Conservation (phyloP, 2,888 invertebrate species). For the Tipula confusa region DNA sequence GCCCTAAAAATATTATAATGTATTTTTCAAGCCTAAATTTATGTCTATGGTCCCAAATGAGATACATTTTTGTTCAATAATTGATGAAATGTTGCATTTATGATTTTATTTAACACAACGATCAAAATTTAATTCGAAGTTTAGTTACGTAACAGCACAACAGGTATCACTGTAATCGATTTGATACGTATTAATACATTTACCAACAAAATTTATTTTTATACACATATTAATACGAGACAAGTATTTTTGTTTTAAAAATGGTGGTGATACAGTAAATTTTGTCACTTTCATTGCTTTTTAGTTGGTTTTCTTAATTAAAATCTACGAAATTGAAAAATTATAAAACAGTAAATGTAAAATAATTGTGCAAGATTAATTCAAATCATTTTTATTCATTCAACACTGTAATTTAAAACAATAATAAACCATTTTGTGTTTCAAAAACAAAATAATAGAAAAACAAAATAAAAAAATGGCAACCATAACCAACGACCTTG, state of each 20-base stretch:
- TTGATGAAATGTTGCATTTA: neutral
- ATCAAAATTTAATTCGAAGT: neutral
- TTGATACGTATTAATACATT: neutral
- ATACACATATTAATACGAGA: neutral
- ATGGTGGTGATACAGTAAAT: neutral
- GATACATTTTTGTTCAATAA: neutral
- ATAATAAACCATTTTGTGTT: neutral
- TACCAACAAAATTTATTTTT: neutral
- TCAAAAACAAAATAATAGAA: conserved; percentile 6
- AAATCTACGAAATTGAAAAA: too few relatives aligned
- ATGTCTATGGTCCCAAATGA: neutral
- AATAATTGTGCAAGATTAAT: neutral
- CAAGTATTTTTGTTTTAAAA: neutral
- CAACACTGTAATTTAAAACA: neutral
- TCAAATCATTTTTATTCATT: neutral
- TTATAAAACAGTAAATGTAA: neutral
- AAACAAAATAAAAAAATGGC: conserved; percentile 26
- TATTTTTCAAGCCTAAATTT: neutral
- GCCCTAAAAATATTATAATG: neutral
- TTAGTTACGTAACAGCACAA: neutral
- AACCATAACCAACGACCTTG: conserved; percentile 29
- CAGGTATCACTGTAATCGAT: neutral
- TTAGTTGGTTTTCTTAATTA: neutral
- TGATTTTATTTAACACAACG: neutral
- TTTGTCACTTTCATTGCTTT: neutral